phyloP scores from a whole-genome alignment of 2,888 invertebrate genomes.

The Marasmarcha lunaedactyla region DNA sequence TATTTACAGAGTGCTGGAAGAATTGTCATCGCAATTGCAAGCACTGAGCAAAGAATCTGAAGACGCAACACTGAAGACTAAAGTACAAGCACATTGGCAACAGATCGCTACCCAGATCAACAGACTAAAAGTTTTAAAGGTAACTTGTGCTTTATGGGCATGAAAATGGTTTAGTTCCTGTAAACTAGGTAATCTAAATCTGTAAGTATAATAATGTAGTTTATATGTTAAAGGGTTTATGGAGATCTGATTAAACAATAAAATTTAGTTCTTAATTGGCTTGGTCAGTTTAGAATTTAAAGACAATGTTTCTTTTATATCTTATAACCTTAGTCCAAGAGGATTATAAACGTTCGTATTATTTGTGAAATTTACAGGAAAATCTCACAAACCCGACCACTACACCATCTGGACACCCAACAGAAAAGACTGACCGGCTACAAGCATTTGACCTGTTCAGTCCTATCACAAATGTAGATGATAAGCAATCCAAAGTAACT shows the following conservation, averaged over 20 bases:
- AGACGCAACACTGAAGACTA: constrained; percentile 56
- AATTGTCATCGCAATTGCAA: constrained; percentile 40
- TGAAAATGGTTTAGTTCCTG: no score
- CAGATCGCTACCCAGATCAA: constrained; percentile 75
- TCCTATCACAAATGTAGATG: constrained; percentile 55
- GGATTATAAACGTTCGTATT: no score
- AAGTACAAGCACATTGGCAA: constrained; percentile 72
- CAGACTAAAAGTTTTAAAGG: constrained; percentile 75
- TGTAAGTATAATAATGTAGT: no score
- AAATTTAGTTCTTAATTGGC: no score
- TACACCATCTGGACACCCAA: constrained; percentile 15
- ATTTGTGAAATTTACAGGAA: constrained; percentile 31
- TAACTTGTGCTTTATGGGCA: no score
- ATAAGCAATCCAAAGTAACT: constrained; percentile 45
- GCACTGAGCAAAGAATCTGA: constrained; percentile 9
- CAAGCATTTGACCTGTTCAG: constrained; percentile 65
- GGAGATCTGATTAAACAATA: no score
- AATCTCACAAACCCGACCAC: constrained; percentile 28
- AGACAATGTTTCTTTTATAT: no score
- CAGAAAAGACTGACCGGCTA: constrained; percentile 33
- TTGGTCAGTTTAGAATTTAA: no score
- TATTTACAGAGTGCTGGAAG: constrained; percentile 64
- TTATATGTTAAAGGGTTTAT: no score
- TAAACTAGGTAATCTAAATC: no score
- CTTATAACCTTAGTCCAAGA: no score